phyloP scores from a whole-genome alignment of 2,797 vertebrate genomes.

The Coregonus suidteri region DNA sequence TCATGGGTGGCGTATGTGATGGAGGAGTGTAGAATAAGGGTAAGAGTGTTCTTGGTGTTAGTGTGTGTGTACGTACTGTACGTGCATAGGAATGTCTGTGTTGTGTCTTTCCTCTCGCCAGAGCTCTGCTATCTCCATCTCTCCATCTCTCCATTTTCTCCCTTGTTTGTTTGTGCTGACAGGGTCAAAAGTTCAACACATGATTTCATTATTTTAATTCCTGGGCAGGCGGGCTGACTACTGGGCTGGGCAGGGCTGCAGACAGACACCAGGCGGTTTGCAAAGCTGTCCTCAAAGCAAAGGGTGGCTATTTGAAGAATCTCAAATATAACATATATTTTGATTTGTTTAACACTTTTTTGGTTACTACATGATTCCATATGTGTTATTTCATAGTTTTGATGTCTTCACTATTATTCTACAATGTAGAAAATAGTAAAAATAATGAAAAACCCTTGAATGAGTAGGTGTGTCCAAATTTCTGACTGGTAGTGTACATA shows the following conservation, averaged over 20 bases:
- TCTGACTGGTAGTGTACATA: too few relatives aligned
- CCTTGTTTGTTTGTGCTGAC: conserved; percentile 56
- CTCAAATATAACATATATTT: too few relatives aligned
- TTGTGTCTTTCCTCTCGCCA: conserved; percentile 16
- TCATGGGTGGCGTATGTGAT: background rate
- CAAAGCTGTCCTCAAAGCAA: too few relatives aligned
- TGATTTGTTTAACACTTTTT: too few relatives aligned
- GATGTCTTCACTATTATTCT: too few relatives aligned
- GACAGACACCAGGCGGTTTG: background rate
- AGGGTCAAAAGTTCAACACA: conserved; percentile 65
- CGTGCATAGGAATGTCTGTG: conserved; percentile 35
- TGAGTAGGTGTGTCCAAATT: too few relatives aligned
- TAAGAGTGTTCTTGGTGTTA: conserved; percentile 41
- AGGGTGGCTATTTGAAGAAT: too few relatives aligned
- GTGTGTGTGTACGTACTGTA: conserved; percentile 28
- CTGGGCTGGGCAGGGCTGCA: background rate
- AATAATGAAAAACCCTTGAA: too few relatives aligned
- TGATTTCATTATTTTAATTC: conserved; percentile 73
- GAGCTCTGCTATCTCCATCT: conserved; percentile 41
- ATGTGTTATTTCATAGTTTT: too few relatives aligned
- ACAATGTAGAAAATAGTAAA: too few relatives aligned
- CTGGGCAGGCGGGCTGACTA: conserved; percentile 34
- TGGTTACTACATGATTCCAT: too few relatives aligned
- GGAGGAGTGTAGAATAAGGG: conserved; percentile 4
- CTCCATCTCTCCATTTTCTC: conserved; percentile 35